A percentile compares a stretch with the other conserved stretches of the same genome.
These are phyloP conservation scores for Chrysomela aeneicollis DNA, from an alignment of 2,888 invertebrate genomes.

Conservation along the genomic window DNA sequence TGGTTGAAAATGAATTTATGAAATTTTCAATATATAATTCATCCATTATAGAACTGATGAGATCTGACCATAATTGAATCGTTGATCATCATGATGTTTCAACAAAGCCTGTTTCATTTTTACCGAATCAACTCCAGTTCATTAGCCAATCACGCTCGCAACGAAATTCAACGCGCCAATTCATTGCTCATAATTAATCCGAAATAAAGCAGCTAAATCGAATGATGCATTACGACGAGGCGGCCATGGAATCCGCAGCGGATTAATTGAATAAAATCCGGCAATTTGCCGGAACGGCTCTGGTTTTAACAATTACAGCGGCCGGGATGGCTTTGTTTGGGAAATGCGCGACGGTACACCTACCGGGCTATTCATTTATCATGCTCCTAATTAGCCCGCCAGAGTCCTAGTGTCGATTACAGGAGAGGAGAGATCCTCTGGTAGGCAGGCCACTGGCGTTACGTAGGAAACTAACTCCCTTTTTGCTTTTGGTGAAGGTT, in stretches of 20 bases:
- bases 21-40: no score
- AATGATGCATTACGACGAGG: constrained; percentile 42
- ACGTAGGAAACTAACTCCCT: not conserved
- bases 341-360: constrained; percentile 35
- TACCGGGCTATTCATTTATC: constrained; percentile 40
- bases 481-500: no score
- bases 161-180: constrained; percentile 37
- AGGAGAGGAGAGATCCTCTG: constrained; percentile 37
- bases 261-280: constrained; percentile 47
- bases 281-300: constrained; percentile 44
- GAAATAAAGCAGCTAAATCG: constrained; percentile 38
- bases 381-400: constrained; percentile 42
- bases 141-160: constrained; percentile 27
- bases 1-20: no score
- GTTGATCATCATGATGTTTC: not conserved
- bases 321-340: constrained; percentile 38
- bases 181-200: constrained; percentile 38
- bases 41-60: no score
- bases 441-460: constrained; percentile 24
- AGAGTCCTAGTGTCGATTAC: constrained; percentile 42
- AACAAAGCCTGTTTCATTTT: not conserved
- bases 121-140: constrained; percentile 18
- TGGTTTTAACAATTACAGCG: constrained; percentile 43
- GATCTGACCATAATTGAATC: no score
- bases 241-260: constrained; percentile 41